Percentiles rank a stretch among this genome's conserved stretches.
Evolutionary conservation across 2,113 vertebrate species (phyloP).

Genomic region (Himantopus leucocephalus): DNA sequence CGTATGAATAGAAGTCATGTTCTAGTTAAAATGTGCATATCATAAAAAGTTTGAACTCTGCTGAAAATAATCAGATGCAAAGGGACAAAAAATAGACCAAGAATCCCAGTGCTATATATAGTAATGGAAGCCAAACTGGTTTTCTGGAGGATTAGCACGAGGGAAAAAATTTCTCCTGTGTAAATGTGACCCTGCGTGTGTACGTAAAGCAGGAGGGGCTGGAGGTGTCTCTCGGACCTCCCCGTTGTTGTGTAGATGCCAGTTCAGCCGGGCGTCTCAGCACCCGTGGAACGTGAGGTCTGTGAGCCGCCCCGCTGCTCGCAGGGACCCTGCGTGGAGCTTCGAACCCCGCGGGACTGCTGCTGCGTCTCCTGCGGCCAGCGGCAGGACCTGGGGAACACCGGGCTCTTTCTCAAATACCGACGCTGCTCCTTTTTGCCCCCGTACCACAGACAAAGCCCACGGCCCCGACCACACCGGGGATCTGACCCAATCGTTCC

Average conservation of each 20-base stretch:
- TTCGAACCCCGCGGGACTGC: neutral
- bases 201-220: neutral
- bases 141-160: constrained; percentile 5
- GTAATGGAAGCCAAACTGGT: constrained; percentile 36
- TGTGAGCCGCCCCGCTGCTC: neutral
- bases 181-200: neutral
- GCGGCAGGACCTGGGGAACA: neutral
- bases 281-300: neutral
- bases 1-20: neutral
- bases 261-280: neutral
- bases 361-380: accelerated
- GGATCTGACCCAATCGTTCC: neutral
- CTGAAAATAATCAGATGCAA: constrained; percentile 51
- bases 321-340: neutral
- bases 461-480: too few relatives aligned
- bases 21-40: constrained; percentile 32
- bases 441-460: neutral
- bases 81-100: constrained; percentile 32
- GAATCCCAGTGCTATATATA: constrained; percentile 5
- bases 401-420: neutral
- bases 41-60: constrained; percentile 1
- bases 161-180: neutral
- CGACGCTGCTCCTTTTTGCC: neutral
- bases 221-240: neutral
- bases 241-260: neutral